phyloP scores from a whole-genome alignment of 2,888 invertebrate species.

The Drosophila melanosoma region DNA sequence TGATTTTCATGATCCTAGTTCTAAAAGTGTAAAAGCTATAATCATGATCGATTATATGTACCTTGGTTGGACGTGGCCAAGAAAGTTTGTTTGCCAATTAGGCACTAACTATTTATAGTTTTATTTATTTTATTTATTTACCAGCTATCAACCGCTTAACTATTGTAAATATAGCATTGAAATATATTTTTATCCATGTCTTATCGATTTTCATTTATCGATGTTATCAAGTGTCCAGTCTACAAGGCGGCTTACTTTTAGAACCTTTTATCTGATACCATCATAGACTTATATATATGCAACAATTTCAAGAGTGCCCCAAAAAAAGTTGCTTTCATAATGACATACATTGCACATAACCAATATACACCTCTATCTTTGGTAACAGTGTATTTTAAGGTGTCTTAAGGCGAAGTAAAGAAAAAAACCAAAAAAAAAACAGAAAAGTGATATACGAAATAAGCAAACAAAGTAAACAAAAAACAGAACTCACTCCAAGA shows the following conservation, averaged over 20 bases:
- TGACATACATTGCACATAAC: not conserved
- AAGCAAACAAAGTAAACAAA: slow-evolving; percentile 39
- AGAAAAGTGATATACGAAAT: slow-evolving; percentile 6
- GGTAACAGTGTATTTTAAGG: not conserved
- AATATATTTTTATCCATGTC: not conserved
- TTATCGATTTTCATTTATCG: not conserved
- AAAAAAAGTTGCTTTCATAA: too few relatives aligned
- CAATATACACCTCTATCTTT: not conserved
- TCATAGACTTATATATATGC: not conserved
- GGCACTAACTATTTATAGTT: not conserved
- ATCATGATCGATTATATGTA: not conserved
- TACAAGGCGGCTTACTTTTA: not conserved
- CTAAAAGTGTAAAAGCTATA: not conserved
- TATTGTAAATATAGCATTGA: not conserved
- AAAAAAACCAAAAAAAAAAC: slow-evolving; percentile 1
- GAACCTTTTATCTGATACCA: not conserved
- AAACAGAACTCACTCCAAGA: slow-evolving; percentile 34
- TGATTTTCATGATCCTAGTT: not conserved
- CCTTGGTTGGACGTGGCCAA: not conserved
- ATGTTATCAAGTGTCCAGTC: not conserved
- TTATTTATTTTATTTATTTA: not conserved
- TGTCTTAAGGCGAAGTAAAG: slow-evolving; percentile 13
- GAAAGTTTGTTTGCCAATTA: not conserved
- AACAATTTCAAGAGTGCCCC: not conserved
- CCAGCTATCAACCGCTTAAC: not conserved